Percentiles rank a stretch among this genome's conserved stretches.
These are phyloP conservation scores for Reticulitermes lucifugus DNA, from an alignment of 2,888 invertebrate genomes.

Conservation along the genomic window DNA sequence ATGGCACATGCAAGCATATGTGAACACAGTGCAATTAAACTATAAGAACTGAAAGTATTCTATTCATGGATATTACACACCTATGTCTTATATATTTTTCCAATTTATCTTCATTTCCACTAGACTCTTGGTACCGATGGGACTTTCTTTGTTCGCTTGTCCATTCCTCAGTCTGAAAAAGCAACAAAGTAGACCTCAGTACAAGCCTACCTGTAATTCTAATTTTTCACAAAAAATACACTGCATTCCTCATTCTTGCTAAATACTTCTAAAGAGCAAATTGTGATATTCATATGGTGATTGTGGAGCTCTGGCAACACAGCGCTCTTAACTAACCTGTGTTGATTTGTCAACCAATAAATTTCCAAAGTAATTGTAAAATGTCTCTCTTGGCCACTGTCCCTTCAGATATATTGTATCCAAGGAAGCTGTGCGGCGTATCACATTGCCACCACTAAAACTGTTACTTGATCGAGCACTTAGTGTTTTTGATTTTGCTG, in stretches of 20 bases:
- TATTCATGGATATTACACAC: slow-evolving; percentile 48
- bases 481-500: slow-evolving; percentile 68
- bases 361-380: slow-evolving; percentile 75
- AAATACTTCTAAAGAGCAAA: not conserved
- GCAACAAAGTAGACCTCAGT: not conserved
- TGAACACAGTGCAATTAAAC: no score
- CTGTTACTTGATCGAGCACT: slow-evolving; percentile 66
- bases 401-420: slow-evolving; percentile 84
- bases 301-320: not conserved
- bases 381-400: slow-evolving; percentile 79
- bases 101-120: slow-evolving; percentile 69
- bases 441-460: slow-evolving; percentile 60
- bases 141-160: slow-evolving; percentile 66
- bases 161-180: slow-evolving; percentile 76
- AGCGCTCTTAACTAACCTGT: slow-evolving; percentile 69
- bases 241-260: no score
- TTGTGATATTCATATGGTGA: not conserved
- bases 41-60: no score
- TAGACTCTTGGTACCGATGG: slow-evolving; percentile 65
- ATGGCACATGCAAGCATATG: no score
- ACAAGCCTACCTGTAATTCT: not conserved
- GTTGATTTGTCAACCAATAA: slow-evolving; percentile 83
- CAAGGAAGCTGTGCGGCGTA: slow-evolving; percentile 81
- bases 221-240: not conserved
- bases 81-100: slow-evolving; percentile 69